Conservation (phyloP, 2,888 invertebrate species). For the Bhutanitis thaidina region DNA sequence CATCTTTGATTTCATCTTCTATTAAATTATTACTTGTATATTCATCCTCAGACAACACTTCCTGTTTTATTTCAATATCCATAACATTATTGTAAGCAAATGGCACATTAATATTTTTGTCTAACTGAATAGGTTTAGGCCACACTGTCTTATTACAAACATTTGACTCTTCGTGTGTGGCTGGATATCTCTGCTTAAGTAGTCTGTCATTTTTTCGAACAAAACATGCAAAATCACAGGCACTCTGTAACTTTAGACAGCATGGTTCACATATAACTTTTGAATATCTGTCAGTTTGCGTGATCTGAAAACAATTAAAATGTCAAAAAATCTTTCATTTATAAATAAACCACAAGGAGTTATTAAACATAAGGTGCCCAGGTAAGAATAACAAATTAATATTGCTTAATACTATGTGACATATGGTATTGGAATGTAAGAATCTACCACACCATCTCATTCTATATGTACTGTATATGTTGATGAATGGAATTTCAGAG, state of each 20-base stretch:
- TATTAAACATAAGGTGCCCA: too few species aligned
- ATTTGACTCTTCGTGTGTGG: constrained; percentile 2
- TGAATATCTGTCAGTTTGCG: constrained; percentile 45
- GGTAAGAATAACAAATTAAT: too few species aligned
- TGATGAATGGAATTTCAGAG: too few species aligned
- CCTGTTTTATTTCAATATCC: constrained; percentile 58
- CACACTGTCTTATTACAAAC: constrained; percentile 35
- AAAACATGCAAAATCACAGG: constrained; percentile 41
- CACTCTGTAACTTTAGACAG: constrained; percentile 41
- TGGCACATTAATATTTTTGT: constrained; percentile 39
- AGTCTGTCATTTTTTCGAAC: constrained; percentile 43
- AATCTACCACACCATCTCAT: too few species aligned
- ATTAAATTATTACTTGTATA: constrained; percentile 25
- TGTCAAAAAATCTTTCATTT: neutral
- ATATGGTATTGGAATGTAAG: too few species aligned
- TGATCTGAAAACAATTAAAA: constrained; percentile 40
- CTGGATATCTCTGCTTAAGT: constrained; percentile 33
- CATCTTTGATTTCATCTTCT: constrained; percentile 29
- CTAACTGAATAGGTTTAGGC: constrained; percentile 64
- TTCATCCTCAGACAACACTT: constrained; percentile 58
- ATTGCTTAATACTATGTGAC: too few species aligned
- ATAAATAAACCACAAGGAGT: too few species aligned
- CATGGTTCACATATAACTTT: constrained; percentile 55
- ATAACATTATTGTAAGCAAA: constrained; percentile 32
- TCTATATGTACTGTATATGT: too few species aligned